Percentiles rank a stretch among this genome's conserved stretches.
Conservation (phyloP, 1,140 invertebrate genomes). For the Solen grandis region DNA sequence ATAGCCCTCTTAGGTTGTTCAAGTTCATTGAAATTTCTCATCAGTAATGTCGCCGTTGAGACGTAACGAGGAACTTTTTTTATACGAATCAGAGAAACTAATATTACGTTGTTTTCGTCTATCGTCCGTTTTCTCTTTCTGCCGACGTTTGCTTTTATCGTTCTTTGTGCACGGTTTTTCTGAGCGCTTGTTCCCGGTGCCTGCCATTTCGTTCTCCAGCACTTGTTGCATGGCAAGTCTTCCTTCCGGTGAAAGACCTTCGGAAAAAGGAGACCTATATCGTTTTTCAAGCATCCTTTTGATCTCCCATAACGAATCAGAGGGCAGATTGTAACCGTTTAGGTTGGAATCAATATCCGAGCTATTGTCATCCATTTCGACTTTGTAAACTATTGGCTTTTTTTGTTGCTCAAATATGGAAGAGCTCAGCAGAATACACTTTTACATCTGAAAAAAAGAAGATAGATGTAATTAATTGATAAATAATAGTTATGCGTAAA, state of each 20-base stretch:
- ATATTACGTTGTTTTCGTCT: slow-evolving; percentile 17
- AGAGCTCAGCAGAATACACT: too few relatives aligned
- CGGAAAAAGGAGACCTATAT: slow-evolving; percentile 42
- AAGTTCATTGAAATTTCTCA: slow-evolving; percentile 20
- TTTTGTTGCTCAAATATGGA: too few relatives aligned
- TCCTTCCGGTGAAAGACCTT: slow-evolving; percentile 55
- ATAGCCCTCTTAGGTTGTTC: slow-evolving; percentile 34
- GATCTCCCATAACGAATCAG: slow-evolving; percentile 49
- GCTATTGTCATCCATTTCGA: too few relatives aligned
- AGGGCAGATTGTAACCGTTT: slow-evolving; percentile 50
- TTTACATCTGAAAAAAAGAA: too few relatives aligned
- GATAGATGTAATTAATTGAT: too few relatives aligned
- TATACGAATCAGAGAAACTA: slow-evolving; percentile 24
- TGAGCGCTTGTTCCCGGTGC: neutral
- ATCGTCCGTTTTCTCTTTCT: neutral
- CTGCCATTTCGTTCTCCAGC: slow-evolving; percentile 18
- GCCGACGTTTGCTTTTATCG: neutral
- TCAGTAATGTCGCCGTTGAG: slow-evolving; percentile 61
- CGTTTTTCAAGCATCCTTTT: slow-evolving; percentile 30
- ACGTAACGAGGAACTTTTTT: neutral
- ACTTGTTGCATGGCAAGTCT: slow-evolving; percentile 51
- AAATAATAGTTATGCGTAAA: too few relatives aligned
- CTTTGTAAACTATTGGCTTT: too few relatives aligned
- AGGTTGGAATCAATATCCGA: slow-evolving; percentile 36
- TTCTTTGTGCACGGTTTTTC: neutral